Evolutionary conservation across 2,888 invertebrate species (phyloP).

Genomic region (Rhingia rostrata): DNA sequence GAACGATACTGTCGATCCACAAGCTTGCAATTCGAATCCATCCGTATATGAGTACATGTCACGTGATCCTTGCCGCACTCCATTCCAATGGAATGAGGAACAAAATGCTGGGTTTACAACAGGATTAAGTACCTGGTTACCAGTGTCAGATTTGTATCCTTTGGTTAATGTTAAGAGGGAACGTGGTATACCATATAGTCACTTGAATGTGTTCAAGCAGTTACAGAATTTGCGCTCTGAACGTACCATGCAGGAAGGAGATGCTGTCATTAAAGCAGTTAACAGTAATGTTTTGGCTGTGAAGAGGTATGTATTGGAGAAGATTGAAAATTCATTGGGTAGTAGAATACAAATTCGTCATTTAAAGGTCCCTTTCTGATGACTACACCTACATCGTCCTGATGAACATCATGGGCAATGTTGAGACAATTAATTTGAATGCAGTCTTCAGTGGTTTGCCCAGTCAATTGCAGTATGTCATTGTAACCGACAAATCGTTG

Average conservation of each 20-base stretch:
- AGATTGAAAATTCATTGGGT: neutral
- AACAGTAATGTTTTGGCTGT: constrained; percentile 81
- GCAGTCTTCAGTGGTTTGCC: constrained; percentile 76
- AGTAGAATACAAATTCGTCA: neutral
- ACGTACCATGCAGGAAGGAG: constrained; percentile 84
- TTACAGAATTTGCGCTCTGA: constrained; percentile 83
- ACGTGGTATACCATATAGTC: constrained; percentile 83
- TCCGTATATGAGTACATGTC: constrained; percentile 85
- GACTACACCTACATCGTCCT: constrained; percentile 82
- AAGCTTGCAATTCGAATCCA: constrained; percentile 86
- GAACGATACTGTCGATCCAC: constrained; percentile 86
- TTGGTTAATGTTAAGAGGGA: constrained; percentile 85
- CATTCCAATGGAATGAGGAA: constrained; percentile 85
- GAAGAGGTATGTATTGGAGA: constrained; percentile 77
- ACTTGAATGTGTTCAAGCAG: constrained; percentile 85
- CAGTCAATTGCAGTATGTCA: constrained; percentile 76
- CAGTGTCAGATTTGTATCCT: constrained; percentile 84
- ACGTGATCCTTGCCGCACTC: constrained; percentile 86
- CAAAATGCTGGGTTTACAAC: constrained; percentile 81
- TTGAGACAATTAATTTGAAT: constrained; percentile 81
- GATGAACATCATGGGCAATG: constrained; percentile 82
- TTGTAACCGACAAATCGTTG: constrained; percentile 77
- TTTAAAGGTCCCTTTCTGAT: constrained; percentile 76
- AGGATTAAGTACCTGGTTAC: constrained; percentile 81
- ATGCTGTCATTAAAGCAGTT: constrained; percentile 83